phyloP scores from a whole-genome alignment of 2,888 invertebrate species.

The Belgica antarctica region DNA sequence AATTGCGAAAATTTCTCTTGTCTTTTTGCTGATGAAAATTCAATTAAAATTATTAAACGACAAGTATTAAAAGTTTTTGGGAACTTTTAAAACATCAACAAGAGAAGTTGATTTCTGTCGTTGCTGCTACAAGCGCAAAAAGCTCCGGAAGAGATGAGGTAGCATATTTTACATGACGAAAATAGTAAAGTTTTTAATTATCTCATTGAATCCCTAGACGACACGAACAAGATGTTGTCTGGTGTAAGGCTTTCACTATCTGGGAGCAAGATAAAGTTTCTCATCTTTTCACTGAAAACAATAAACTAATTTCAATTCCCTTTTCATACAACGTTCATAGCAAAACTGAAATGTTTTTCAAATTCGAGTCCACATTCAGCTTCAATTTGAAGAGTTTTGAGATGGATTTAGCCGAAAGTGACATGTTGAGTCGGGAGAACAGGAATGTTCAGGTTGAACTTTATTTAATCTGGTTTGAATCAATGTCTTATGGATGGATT shows the following conservation, averaged over 20 bases:
- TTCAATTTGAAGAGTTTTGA: no score
- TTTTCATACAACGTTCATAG: background rate
- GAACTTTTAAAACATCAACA: no score
- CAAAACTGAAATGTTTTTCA: no score
- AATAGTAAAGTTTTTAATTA: constrained; percentile 15
- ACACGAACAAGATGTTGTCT: constrained; percentile 1
- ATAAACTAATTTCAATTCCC: constrained; percentile 14
- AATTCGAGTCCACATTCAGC: no score
- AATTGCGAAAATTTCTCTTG: constrained; percentile 1
- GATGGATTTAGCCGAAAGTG: no score
- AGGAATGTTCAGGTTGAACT: no score
- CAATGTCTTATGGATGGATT: no score
- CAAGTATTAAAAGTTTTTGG: background rate
- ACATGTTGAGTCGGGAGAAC: no score
- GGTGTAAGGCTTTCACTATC: background rate
- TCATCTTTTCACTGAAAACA: background rate
- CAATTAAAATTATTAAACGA: constrained; percentile 22
- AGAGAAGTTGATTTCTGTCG: no score
- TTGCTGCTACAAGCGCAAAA: no score
- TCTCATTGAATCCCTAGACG: background rate
- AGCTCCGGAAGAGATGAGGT: no score
- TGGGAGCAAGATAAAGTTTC: constrained; percentile 6
- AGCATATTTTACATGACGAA: background rate
- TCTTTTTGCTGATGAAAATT: constrained; percentile 20
- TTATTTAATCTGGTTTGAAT: no score